Evolutionary conservation across 1,140 invertebrate species (phyloP).

Genomic region (Ceratosolen fusciceps): DNA sequence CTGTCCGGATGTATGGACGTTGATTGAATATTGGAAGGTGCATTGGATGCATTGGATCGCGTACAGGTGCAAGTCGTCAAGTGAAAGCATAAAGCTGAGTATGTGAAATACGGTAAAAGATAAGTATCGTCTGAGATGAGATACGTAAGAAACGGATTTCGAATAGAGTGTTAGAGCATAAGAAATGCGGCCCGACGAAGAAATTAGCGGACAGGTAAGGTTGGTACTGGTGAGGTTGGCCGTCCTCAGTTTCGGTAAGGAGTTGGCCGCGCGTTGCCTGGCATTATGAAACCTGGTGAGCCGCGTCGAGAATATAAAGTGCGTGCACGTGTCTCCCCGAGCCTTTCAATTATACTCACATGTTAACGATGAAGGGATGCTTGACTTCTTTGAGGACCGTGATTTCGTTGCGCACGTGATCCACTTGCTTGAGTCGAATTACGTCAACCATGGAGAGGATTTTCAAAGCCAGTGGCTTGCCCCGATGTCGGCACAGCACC

Average conservation of each 20-base stretch:
- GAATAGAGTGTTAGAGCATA: background rate
- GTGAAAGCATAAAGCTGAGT: no score
- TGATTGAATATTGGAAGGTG: no score
- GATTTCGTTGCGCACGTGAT: constrained; percentile 96
- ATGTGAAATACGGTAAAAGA: no score
- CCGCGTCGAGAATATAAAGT: constrained; percentile 19
- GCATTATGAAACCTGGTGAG: background rate
- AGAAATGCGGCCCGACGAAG: background rate
- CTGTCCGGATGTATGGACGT: no score
- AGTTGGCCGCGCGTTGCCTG: background rate
- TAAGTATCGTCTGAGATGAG: no score
- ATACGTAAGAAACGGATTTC: background rate
- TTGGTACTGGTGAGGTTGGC: constrained; percentile 7
- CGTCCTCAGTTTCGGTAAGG: background rate
- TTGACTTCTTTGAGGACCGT: constrained; percentile 88
- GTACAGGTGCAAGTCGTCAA: no score
- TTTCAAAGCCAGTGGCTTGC: constrained; percentile 83
- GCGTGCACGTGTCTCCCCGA: constrained; percentile 5
- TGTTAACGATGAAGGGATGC: constrained; percentile 94
- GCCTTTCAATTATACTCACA: constrained; percentile 79
- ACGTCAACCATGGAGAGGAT: constrained; percentile 92
- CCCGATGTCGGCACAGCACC: constrained; percentile 86
- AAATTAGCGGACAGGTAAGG: background rate
- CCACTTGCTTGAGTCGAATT: constrained; percentile 92
- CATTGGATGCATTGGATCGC: no score